These are phyloP conservation scores for Callipepla californica DNA, from an alignment of 2,113 vertebrate species.

Conservation along the genomic window DNA sequence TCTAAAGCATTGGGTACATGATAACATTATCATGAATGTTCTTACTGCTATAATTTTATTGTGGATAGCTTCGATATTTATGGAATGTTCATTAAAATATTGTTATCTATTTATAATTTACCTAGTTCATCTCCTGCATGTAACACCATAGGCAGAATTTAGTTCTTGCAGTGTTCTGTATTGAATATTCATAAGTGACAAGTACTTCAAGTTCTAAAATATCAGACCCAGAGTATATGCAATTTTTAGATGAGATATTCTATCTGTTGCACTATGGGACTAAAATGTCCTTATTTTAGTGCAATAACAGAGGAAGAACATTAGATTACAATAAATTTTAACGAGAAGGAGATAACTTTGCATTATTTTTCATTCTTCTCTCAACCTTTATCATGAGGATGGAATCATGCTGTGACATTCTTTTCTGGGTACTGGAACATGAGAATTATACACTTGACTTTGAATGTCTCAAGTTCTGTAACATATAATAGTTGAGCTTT, in stretches of 20 bases:
- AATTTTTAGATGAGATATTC: constrained; percentile 75
- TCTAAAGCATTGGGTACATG: not conserved
- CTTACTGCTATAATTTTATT: not conserved
- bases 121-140: not conserved
- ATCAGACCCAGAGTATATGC: constrained; percentile 29
- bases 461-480: constrained; percentile 76
- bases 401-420: constrained; percentile 80
- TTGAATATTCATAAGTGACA: constrained; percentile 69
- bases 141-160: constrained; percentile 16
- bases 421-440: constrained; percentile 77
- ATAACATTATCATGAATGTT: not conserved
- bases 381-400: constrained; percentile 67
- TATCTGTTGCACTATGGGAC: constrained; percentile 57
- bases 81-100: not conserved
- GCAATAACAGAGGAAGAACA: constrained; percentile 66
- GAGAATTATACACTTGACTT: constrained; percentile 76
- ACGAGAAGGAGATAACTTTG: constrained; percentile 79
- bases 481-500: constrained; percentile 76
- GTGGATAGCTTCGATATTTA: constrained; percentile 13
- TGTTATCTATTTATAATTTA: constrained; percentile 19
- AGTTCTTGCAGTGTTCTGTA: constrained; percentile 41
- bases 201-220: constrained; percentile 54
- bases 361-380: constrained; percentile 82
- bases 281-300: constrained; percentile 74
- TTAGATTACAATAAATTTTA: constrained; percentile 77